phyloP scores from a whole-genome alignment of 2,797 vertebrate species.

The Malurus splendens region DNA sequence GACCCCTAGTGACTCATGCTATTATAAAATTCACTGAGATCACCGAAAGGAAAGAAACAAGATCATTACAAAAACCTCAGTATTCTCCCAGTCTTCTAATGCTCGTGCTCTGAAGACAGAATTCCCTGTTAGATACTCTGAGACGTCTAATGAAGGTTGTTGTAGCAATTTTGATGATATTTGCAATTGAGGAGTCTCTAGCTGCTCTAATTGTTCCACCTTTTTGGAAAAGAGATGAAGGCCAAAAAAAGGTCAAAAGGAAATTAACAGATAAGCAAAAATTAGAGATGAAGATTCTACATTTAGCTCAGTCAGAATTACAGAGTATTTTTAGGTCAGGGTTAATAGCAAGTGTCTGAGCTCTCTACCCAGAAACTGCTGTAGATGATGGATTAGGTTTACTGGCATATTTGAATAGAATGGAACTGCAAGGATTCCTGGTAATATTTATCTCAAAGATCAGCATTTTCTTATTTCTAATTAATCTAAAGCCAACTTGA shows the following conservation, averaged over 20 bases:
- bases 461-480: background rate
- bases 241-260: background rate
- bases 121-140: background rate
- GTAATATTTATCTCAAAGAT: background rate
- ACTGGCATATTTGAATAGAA: background rate
- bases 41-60: conserved; percentile 7
- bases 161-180: background rate
- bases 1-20: background rate
- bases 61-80: background rate
- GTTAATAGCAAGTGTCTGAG: background rate
- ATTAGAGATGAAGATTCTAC: background rate
- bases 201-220: background rate
- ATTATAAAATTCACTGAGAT: background rate
- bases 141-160: background rate
- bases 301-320: background rate
- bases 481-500: background rate
- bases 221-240: background rate
- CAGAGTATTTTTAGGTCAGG: background rate
- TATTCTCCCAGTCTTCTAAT: background rate
- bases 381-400: background rate
- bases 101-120: background rate
- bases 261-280: conserved; percentile 7
- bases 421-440: background rate
- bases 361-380: background rate
- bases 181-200: background rate